A percentile compares a stretch with the other conserved stretches of the same genome.
Evolutionary conservation across 2,113 vertebrate species (phyloP).

Genomic region (Pterophyllum scalare): DNA sequence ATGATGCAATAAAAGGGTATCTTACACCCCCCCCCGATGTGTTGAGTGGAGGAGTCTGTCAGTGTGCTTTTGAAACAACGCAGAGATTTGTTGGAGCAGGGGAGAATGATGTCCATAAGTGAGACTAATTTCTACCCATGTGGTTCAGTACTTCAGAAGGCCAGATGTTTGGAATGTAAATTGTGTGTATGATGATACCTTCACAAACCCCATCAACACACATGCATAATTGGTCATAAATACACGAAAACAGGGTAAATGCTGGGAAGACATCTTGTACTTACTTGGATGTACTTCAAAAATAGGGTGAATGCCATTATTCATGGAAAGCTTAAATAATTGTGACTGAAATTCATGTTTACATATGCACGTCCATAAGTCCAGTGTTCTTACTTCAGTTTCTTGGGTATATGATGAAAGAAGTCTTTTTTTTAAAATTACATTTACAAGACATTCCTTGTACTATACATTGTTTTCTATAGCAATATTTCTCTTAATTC

Average conservation of each 20-base stretch:
- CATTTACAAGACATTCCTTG: neutral
- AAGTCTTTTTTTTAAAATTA: too few species aligned
- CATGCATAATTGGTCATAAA: neutral
- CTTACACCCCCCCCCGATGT: slow-evolving; percentile 15
- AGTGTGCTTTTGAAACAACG: slow-evolving; percentile 29
- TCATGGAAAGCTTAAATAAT: neutral
- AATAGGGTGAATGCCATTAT: neutral
- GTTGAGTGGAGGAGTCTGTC: slow-evolving; percentile 40
- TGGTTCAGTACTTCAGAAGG: slow-evolving; percentile 63
- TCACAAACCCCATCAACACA: slow-evolving; percentile 23
- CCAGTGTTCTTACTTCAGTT: neutral
- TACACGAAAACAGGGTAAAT: neutral
- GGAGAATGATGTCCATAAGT: slow-evolving; percentile 54
- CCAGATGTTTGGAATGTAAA: slow-evolving; percentile 60
- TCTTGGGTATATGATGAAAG: neutral
- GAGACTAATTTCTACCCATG: slow-evolving; percentile 76
- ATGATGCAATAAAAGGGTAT: slow-evolving; percentile 35
- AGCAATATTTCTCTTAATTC: neutral
- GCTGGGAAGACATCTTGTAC: neutral
- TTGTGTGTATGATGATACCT: slow-evolving; percentile 17
- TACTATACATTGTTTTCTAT: neutral
- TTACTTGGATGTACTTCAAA: neutral
- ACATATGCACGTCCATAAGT: neutral
- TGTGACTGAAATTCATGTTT: neutral
- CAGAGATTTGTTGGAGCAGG: slow-evolving; percentile 42